phyloP scores from a whole-genome alignment of 2,797 vertebrate genomes.

The Bradypodion pumilum region DNA sequence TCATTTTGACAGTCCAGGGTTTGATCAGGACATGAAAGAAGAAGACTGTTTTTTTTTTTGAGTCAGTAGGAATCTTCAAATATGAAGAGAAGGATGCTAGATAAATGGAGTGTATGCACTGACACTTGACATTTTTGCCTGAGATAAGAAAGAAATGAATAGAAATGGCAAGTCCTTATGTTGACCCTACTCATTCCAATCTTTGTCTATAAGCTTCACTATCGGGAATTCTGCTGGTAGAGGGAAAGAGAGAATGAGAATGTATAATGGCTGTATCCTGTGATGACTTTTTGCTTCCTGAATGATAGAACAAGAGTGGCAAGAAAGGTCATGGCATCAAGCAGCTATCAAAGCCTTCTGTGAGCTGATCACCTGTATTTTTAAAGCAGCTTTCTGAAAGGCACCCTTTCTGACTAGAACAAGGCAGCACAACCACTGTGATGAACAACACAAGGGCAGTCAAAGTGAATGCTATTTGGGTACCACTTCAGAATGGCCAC shows the following conservation, averaged over 20 bases:
- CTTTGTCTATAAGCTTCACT: conserved; percentile 22
- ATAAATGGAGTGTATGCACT: background rate
- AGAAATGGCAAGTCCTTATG: conserved; percentile 28
- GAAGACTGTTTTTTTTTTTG: too few species aligned
- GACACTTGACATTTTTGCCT: conserved; percentile 11
- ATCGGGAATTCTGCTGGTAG: background rate
- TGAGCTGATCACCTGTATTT: conserved; percentile 47
- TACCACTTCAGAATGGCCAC: background rate
- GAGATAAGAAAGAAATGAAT: conserved; percentile 13
- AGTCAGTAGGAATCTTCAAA: conserved; percentile 16
- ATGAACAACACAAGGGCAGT: conserved; percentile 29
- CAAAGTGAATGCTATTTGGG: conserved; percentile 31
- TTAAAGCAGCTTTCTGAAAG: conserved; percentile 29
- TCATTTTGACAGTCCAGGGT: too few species aligned
- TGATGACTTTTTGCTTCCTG: conserved; percentile 47
- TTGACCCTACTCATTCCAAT: conserved; percentile 17
- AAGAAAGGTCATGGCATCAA: conserved; percentile 49
- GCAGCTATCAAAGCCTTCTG: conserved; percentile 38
- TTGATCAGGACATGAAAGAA: too few species aligned
- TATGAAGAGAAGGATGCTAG: background rate
- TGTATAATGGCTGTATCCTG: background rate
- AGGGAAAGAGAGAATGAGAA: background rate
- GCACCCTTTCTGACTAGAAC: conserved; percentile 31
- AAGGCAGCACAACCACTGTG: conserved; percentile 42
- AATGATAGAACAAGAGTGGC: conserved; percentile 39